Base-by-base conservation (phyloP, 2,888 invertebrate species). In the Mimachlamys varia region DNA sequence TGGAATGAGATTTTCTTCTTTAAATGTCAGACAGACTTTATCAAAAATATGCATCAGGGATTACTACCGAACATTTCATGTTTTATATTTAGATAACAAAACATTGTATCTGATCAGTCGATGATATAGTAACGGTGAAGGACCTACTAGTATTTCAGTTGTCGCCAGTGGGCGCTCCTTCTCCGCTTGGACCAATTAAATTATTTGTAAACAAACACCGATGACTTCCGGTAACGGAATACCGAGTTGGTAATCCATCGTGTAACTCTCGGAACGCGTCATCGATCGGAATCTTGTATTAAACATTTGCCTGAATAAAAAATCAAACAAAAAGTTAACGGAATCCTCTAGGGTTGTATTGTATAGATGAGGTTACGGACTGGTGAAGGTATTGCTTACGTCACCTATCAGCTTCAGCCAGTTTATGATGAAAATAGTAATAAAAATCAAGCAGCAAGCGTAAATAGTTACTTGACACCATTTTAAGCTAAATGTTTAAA, bases 11-110 rank as follows among this genome's bases (percentile, higher is more conserved):
- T 76, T 76, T 76, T 33, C 76, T 27, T 76, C 76, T 33, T 76
- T 27, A 33, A 76, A 76, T 76, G 76, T 76, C 76, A 76, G 76
- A 76, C 76, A 76, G 27, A 12, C 27, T 76, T 76, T 76, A 76
- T 76, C 76, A 76, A 76, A 53, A 76, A 7, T 76, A 33, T 27
- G 27, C 76, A 76, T 76, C 76, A 76, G 76, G 76, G 22, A 76
- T 76, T 76, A 27, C 13, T 76, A 27, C 22, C 33, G 33, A 76
- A 22, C 33, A 76, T 76, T 76, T 76, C 76, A 76, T 33, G 76
- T 76, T 76, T 33, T 76, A 76, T 76, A 33, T 33, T 76, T 76
- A 76, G 76, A 76, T 76, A 76, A 76, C 76, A 76, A 76, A 76
- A 76, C 76, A 76, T 12, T 76, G 76, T 15, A 76, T 76, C 33